Evolutionary conservation across 2,797 vertebrate genomes (phyloP).

Genomic region (Ispidina lecontei): DNA sequence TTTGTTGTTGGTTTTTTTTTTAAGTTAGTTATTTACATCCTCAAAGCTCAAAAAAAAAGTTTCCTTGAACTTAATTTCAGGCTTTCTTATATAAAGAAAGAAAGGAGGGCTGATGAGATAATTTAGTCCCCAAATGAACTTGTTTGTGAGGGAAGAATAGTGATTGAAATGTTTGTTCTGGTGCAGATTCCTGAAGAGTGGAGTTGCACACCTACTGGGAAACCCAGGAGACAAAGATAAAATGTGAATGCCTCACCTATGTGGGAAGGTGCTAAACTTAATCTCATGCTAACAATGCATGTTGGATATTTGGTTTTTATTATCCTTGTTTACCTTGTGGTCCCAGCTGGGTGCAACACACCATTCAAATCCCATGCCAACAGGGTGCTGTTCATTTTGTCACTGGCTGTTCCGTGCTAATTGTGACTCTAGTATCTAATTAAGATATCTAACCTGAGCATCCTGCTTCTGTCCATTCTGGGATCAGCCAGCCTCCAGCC

Average conservation of each 20-base stretch:
- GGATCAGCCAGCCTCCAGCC: not conserved
- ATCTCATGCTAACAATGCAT: not conserved
- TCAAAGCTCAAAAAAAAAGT: conserved; percentile 1
- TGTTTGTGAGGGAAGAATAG: conserved; percentile 5
- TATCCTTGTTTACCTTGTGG: not conserved
- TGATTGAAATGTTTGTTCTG: not conserved
- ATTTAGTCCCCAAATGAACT: conserved; percentile 5
- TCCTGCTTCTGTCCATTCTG: not conserved
- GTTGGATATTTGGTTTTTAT: not conserved
- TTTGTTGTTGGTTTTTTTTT: no score
- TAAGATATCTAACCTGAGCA: no score
- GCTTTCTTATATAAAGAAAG: conserved; percentile 41
- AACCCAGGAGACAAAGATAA: not conserved
- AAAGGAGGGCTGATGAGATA: conserved; percentile 6
- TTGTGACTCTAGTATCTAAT: not conserved
- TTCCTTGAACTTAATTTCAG: conserved; percentile 53
- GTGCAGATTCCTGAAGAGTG: not conserved
- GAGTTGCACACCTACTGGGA: not conserved
- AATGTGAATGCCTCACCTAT: not conserved
- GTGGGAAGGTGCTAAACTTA: not conserved
- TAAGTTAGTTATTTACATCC: conserved; percentile 23
- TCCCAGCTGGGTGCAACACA: fast-evolving
- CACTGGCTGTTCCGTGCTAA: not conserved
- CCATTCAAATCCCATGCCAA: not conserved
- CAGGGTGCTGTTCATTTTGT: not conserved